Percentiles rank a stretch among this genome's conserved stretches.
Conservation (phyloP, 2,113 vertebrate genomes). For the Bujurquina vittata region DNA sequence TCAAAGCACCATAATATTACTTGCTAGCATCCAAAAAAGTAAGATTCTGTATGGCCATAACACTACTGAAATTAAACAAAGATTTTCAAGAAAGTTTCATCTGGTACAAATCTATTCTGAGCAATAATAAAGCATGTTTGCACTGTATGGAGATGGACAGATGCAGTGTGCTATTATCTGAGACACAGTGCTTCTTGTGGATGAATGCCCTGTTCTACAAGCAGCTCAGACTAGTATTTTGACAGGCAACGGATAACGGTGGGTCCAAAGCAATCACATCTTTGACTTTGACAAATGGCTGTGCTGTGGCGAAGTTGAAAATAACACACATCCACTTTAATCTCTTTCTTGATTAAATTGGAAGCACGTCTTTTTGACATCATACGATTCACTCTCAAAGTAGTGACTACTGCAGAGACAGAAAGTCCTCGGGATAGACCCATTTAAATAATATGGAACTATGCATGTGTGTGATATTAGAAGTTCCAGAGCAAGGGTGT, state of each 20-base stretch:
- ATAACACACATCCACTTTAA: constrained; percentile 99
- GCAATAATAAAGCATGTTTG: constrained; percentile 60
- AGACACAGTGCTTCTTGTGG: constrained; percentile 66
- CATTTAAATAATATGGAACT: constrained; percentile 87
- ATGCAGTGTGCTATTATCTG: constrained; percentile 61
- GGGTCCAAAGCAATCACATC: constrained; percentile 99
- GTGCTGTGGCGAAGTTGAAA: constrained; percentile 96
- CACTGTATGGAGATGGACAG: constrained; percentile 63
- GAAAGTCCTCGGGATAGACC: constrained; percentile 79
- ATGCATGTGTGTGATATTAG: constrained; percentile 51
- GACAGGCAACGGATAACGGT: constrained; percentile 97
- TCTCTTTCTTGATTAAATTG: constrained; percentile 99
- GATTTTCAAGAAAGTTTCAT: constrained; percentile 50
- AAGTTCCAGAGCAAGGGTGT: not conserved
- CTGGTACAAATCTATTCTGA: constrained; percentile 45
- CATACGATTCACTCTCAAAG: constrained; percentile 92
- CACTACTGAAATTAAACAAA: constrained; percentile 49
- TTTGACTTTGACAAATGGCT: constrained; percentile 99
- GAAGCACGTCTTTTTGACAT: constrained; percentile 95
- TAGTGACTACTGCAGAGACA: constrained; percentile 78
- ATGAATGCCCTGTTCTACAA: constrained; percentile 87
- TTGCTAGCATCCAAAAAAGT: constrained; percentile 10
- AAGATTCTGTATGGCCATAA: not conserved
- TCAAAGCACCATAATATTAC: not conserved
- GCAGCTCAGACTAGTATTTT: constrained; percentile 91